Evolutionary conservation across 2,113 vertebrate genomes (phyloP).

Genomic region (Paraplagusia blochii): DNA sequence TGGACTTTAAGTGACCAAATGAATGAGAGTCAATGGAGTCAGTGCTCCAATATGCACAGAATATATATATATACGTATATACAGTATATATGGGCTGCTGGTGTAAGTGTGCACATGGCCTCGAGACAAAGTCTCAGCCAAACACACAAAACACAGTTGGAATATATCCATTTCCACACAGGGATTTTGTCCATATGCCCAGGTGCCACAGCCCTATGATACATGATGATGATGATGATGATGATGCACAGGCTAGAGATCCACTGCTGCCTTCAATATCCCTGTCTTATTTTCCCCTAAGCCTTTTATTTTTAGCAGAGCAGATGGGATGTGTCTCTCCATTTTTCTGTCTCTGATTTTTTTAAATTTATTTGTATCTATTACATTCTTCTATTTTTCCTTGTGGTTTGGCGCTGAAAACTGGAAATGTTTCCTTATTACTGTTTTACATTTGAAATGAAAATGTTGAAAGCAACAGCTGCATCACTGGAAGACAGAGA

Average conservation of each 20-base stretch:
- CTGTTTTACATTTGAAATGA: constrained; percentile 68
- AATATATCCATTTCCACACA: constrained; percentile 39
- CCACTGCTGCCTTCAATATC: constrained; percentile 10
- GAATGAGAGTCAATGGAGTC: too few species aligned
- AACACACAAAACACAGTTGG: constrained; percentile 47
- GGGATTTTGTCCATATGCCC: constrained; percentile 11
- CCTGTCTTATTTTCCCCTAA: constrained; percentile 4
- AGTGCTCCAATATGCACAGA: neutral
- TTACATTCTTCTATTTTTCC: constrained; percentile 31
- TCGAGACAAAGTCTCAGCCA: constrained; percentile 1
- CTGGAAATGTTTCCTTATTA: constrained; percentile 66
- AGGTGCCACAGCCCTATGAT: constrained; percentile 35
- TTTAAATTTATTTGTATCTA: constrained; percentile 14
- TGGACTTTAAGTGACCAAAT: too few species aligned
- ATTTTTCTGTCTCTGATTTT: constrained; percentile 7
- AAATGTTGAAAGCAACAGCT: constrained; percentile 51
- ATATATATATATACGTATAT: neutral
- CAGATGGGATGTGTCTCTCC: constrained; percentile 25
- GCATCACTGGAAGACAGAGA: constrained; percentile 20
- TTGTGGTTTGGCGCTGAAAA: constrained; percentile 49
- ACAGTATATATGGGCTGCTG: constrained; percentile 2
- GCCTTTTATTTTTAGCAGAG: constrained; percentile 6
- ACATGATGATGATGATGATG: constrained; percentile 1
- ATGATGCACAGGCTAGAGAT: constrained; percentile 19
- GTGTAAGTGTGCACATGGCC: constrained; percentile 17